phyloP scores from a whole-genome alignment of 2,113 vertebrate species.

The Spermophilus dauricus region DNA sequence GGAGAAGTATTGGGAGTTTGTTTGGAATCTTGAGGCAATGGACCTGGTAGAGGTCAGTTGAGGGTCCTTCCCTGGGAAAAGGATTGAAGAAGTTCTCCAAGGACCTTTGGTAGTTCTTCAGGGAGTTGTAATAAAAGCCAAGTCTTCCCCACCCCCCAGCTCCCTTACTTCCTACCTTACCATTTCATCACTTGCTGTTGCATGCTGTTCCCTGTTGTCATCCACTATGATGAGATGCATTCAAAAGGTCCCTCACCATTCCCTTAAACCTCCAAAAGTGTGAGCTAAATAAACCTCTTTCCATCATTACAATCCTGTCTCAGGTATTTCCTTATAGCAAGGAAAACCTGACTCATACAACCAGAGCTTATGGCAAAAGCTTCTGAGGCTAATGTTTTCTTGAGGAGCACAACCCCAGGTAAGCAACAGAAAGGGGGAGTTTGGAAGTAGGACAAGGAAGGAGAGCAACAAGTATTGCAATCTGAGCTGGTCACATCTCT shows the following conservation, averaged over 20 bases:
- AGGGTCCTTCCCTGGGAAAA: neutral
- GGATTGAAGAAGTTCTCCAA: neutral
- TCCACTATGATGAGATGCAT: neutral
- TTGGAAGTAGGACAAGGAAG: neutral
- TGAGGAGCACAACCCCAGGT: neutral
- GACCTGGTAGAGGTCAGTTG: no score
- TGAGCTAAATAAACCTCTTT: neutral
- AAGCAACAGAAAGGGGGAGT: neutral
- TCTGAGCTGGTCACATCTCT: neutral
- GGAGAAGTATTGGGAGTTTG: neutral
- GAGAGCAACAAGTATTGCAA: neutral
- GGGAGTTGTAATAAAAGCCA: neutral
- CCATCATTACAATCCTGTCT: neutral
- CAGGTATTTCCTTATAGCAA: neutral
- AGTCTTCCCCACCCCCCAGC: neutral
- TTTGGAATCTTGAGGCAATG: neutral
- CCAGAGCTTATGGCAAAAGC: neutral
- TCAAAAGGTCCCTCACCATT: no score
- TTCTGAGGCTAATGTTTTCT: neutral
- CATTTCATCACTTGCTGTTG: no score
- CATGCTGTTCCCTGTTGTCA: no score
- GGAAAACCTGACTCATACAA: neutral
- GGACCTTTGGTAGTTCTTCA: neutral
- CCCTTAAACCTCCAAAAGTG: neutral
- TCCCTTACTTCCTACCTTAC: neutral